Conservation (phyloP, 2,113 vertebrate species). For the Chrysemys picta region DNA sequence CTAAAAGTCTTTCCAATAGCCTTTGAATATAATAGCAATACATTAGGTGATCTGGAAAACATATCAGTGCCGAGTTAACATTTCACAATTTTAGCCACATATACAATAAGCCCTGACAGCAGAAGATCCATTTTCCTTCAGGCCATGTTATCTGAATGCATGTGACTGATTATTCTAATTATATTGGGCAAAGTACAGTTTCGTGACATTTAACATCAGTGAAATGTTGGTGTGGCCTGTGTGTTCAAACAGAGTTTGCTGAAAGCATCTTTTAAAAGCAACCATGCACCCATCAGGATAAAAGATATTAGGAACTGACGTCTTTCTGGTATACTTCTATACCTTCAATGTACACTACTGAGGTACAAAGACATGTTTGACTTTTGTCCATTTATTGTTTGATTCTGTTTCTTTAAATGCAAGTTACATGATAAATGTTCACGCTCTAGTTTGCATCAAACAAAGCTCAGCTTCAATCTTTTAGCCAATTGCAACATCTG, state of each 20-base stretch:
- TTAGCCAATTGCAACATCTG: constrained; percentile 75
- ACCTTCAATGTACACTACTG: not conserved
- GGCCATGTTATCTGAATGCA: not conserved
- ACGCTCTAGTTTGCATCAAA: constrained; percentile 71
- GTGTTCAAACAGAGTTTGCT: constrained; percentile 22
- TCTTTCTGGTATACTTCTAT: not conserved
- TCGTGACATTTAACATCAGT: constrained; percentile 3
- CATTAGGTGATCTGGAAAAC: not conserved
- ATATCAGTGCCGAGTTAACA: not conserved
- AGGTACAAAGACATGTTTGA: not conserved
- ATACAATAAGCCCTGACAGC: not conserved
- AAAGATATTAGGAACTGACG: not conserved
- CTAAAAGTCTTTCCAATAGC: not conserved
- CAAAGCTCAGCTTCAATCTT: constrained; percentile 71
- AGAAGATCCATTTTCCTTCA: not conserved
- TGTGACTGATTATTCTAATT: constrained; percentile 48
- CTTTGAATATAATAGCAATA: not conserved
- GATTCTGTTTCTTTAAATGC: constrained; percentile 63
- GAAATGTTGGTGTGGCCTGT: not conserved
- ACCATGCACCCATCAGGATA: not conserved
- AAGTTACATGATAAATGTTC: constrained; percentile 61
- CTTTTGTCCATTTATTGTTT: constrained; percentile 38
- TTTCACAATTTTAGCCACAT: not conserved
- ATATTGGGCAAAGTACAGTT: not conserved
- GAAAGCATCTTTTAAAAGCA: constrained; percentile 31